phyloP scores from a whole-genome alignment of 2,888 invertebrate species.

The Pandemis heparana region DNA sequence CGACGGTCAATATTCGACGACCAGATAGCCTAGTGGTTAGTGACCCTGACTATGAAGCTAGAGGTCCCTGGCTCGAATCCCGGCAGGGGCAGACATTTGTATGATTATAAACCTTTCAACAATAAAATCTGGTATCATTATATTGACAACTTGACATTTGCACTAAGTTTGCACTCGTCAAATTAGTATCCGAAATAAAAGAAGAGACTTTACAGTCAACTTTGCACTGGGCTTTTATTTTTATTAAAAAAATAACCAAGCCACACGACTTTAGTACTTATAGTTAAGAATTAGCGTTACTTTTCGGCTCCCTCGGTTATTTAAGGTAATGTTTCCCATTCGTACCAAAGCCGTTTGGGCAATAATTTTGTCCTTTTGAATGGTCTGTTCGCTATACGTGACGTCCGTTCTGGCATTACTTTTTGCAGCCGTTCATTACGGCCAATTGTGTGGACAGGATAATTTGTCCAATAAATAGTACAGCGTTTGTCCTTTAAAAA shows the following conservation, averaged over 20 bases:
- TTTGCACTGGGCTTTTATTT: not conserved
- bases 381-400: constrained; percentile 26
- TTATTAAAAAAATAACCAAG: not conserved
- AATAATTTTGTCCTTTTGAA: constrained; percentile 26
- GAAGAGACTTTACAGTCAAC: not conserved
- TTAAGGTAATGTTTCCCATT: not conserved
- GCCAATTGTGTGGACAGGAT: constrained; percentile 15
- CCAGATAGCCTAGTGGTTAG: no score
- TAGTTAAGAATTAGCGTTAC: no score
- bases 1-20: no score
- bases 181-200: no score
- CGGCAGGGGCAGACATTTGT: no score
- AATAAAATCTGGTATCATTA: no score
- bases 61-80: no score
- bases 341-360: constrained; percentile 15
- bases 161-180: no score
- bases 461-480: constrained; percentile 29
- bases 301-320: not conserved
- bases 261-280: not conserved
- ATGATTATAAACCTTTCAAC: no score
- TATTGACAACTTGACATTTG: not conserved
- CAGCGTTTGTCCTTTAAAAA: not conserved
- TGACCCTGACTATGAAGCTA: no score
- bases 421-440: constrained; percentile 26
- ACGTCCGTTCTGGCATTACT: constrained; percentile 31